phyloP scores from a whole-genome alignment of 2,888 invertebrate genomes.

The Gymnoscelis rufifasciata region DNA sequence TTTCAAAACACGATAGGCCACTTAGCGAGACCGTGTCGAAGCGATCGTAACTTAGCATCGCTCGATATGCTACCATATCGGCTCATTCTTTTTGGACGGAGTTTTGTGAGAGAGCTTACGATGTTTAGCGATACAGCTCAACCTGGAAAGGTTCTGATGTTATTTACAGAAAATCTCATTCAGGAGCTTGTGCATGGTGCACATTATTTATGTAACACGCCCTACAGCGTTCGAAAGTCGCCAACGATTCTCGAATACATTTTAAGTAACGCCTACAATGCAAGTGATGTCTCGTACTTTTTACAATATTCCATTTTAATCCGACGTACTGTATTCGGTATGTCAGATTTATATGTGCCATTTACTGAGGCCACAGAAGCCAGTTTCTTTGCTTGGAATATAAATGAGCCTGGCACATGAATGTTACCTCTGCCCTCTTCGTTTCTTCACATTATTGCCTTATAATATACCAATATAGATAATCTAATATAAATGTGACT shows the following conservation, averaged over 20 bases:
- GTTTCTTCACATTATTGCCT: conserved; percentile 26
- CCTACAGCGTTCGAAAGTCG: conserved; percentile 49
- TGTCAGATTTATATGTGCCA: conserved; percentile 49
- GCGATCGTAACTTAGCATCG: conserved; percentile 66
- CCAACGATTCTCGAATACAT: conserved; percentile 69
- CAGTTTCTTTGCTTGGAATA: conserved; percentile 23
- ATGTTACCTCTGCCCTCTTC: conserved; percentile 26
- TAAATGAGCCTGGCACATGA: conserved; percentile 19
- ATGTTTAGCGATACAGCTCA: conserved; percentile 49
- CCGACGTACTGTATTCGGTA: conserved; percentile 40
- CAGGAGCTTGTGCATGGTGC: conserved; percentile 64
- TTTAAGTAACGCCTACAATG: conserved; percentile 63
- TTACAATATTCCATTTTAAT: conserved; percentile 59
- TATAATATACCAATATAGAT: conserved; percentile 31
- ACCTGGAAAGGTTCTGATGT: conserved; percentile 62
- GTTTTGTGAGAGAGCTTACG: conserved; percentile 69
- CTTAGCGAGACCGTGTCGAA: conserved; percentile 67
- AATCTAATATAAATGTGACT: conserved; percentile 43
- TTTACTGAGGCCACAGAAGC: conserved; percentile 30
- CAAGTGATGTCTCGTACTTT: conserved; percentile 58
- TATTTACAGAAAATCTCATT: conserved; percentile 64
- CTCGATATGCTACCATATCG: conserved; percentile 69
- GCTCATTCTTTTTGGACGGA: conserved; percentile 68
- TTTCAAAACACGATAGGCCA: conserved; percentile 75
- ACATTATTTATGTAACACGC: conserved; percentile 67